A percentile compares a stretch with the other conserved stretches of the same genome.
phyloP scores from a whole-genome alignment of 1,140 invertebrate species.

The Cydia pomonella region DNA sequence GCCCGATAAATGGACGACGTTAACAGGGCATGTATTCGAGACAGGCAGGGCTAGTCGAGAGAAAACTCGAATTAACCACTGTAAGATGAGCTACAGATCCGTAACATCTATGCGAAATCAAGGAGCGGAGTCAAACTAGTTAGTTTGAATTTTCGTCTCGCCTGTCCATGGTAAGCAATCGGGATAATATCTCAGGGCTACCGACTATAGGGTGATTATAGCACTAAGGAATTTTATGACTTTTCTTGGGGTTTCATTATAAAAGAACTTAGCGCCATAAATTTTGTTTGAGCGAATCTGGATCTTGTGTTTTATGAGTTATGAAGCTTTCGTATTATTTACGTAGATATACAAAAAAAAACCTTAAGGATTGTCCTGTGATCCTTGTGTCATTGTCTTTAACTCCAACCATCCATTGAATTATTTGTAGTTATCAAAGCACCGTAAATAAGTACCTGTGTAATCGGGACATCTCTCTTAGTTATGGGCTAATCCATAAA shows the following conservation, averaged over 20 bases:
- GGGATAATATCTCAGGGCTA: neutral
- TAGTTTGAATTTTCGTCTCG: neutral
- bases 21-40: neutral
- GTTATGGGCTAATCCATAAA: too few species aligned
- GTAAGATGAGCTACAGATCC: neutral
- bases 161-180: neutral
- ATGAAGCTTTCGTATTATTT: neutral
- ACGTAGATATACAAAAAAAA: too few species aligned
- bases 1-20: slow-evolving; percentile 6
- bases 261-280: slow-evolving; percentile 11
- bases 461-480: too few species aligned
- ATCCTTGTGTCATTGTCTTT: too few species aligned
- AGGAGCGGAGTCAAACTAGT: neutral
- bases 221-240: slow-evolving; percentile 10
- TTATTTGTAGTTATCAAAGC: too few species aligned
- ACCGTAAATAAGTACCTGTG: too few species aligned
- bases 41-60: neutral
- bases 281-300: slow-evolving; percentile 8
- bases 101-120: neutral
- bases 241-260: slow-evolving; percentile 26
- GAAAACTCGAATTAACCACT: neutral
- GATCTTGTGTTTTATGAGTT: neutral
- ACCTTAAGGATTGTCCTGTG: too few species aligned
- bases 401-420: too few species aligned
- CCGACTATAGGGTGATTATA: slow-evolving; percentile 25